Evolutionary conservation across 2,888 invertebrate genomes (phyloP), one percentile per base, ranked within the genome.

Genomic region (Notodonta ziczac): DNA sequence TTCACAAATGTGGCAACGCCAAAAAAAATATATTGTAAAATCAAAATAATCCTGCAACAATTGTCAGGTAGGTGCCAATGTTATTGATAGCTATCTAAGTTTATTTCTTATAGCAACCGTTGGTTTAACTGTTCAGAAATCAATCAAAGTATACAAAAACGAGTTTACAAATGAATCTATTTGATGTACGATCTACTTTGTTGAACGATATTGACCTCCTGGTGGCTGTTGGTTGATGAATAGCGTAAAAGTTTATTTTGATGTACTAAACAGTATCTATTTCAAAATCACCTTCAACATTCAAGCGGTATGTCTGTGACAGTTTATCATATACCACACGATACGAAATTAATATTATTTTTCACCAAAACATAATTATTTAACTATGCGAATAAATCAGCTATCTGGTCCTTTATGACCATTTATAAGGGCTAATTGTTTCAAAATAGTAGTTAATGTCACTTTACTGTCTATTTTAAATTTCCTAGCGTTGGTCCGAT

Each of bases 51-150:
- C 9, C 12, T 14, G 39, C 54, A 13, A n/a, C 54, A 54, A 54
- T 54, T 54, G 39, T 54, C 54, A 39, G 4, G 54, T 54, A 14
- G 39, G 54, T 54, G 54, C 39, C 54, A 54, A 54, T 39, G 13
- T 39, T n/a, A 54, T 54, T 54, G 7, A 53, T 39, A 54, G 54
- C 51, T 39, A 7, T 54, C 54, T 54, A 8, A 12, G 2, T 54
- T 39, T 54, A 54, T 54, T 54, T 54, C 39, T 39, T n/a, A 39
- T n/a, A 39, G 54, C 13, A 24, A 54, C 39, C 39, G 54, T 54
- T 54, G 39, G 8, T 39, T 54, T 39, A 2, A 39, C 39, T 39
- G 54, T 39, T 54, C 14, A 54, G 39, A 54, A 39, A 39, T 54
- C 54, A 39, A 54, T 54, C 39, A 54, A n/a, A 39, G 54, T 35